These are phyloP conservation scores for Seriola rivoliana DNA, from an alignment of 2,113 vertebrate species.

Conservation along the genomic window DNA sequence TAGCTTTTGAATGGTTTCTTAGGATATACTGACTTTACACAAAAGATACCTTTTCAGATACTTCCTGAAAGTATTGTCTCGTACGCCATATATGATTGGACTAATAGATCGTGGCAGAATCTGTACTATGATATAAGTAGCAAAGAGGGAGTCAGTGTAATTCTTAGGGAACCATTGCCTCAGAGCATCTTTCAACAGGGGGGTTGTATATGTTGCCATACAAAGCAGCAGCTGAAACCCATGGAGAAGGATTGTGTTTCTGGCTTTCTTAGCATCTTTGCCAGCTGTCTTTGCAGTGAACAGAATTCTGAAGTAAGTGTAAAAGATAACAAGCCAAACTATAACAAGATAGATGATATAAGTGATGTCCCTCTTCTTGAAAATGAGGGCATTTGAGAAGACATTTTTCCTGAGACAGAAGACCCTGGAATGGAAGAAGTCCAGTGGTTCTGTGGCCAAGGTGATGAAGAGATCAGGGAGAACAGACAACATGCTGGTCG, in stretches of 20 bases:
- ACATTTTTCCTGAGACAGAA: conserved; percentile 55
- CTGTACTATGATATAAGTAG: conserved; percentile 70
- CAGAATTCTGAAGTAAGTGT: conserved; percentile 71
- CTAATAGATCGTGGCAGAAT: conserved; percentile 79
- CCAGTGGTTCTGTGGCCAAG: conserved; percentile 48
- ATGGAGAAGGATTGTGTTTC: conserved; percentile 79
- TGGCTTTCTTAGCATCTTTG: conserved; percentile 73
- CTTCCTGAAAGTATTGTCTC: conserved; percentile 76
- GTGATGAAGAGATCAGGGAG: conserved; percentile 73
- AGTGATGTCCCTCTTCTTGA: conserved; percentile 61
- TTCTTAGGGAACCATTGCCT: conserved; percentile 39
- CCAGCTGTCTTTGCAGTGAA: conserved; percentile 61
- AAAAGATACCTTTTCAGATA: conserved; percentile 69
- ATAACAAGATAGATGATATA: conserved; percentile 58
- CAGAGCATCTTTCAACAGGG: background rate
- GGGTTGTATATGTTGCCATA: conserved; percentile 69
- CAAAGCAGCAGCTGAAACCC: conserved; percentile 79
- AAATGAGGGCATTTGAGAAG: conserved; percentile 51
- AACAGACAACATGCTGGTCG: conserved; percentile 43
- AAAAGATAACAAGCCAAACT: conserved; percentile 74
- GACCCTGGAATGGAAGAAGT: conserved; percentile 56
- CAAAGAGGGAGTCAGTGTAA: conserved; percentile 55
- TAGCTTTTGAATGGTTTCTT: background rate
- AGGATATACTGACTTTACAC: conserved; percentile 11
- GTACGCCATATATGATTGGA: conserved; percentile 78